phyloP scores from a whole-genome alignment of 2,888 invertebrate species.

The Orthonychiurus folsomi region DNA sequence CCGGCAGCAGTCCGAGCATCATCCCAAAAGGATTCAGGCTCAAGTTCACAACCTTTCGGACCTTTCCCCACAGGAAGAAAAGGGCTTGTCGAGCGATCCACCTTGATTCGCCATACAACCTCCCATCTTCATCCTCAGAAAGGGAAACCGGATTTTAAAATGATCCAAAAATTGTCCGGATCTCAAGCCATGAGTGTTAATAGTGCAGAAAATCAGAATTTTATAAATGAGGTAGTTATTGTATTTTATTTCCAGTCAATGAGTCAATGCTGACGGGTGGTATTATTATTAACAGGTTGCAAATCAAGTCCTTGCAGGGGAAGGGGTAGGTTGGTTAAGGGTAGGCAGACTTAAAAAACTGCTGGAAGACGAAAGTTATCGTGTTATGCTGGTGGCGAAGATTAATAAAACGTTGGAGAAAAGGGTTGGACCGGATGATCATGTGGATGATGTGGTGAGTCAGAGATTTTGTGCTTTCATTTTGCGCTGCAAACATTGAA shows the following conservation, averaged over 20 bases:
- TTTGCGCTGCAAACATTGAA: neutral
- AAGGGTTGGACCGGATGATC: constrained; percentile 89
- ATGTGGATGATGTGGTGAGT: constrained; percentile 88
- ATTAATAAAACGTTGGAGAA: constrained; percentile 86
- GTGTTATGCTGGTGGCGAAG: constrained; percentile 89
- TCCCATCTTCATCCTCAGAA: constrained; percentile 49
- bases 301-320: constrained; percentile 74
- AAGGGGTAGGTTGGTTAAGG: constrained; percentile 95
- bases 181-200: constrained; percentile 60
- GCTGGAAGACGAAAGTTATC: constrained; percentile 97
- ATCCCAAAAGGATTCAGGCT: constrained; percentile 26
- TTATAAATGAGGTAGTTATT: constrained; percentile 70
- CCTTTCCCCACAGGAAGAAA: constrained; percentile 62
- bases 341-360: constrained; percentile 82
- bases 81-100: constrained; percentile 79
- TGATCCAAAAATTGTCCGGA: constrained; percentile 55
- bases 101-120: constrained; percentile 73
- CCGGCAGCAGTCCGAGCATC: constrained; percentile 34
- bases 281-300: constrained; percentile 52
- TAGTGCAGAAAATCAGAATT: constrained; percentile 84
- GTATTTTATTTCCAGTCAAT: neutral
- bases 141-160: constrained; percentile 36
- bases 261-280: neutral
- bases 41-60: constrained; percentile 56
- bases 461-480: neutral